phyloP scores from a whole-genome alignment of 2,888 invertebrate genomes.

The Sympetrum striolatum region DNA sequence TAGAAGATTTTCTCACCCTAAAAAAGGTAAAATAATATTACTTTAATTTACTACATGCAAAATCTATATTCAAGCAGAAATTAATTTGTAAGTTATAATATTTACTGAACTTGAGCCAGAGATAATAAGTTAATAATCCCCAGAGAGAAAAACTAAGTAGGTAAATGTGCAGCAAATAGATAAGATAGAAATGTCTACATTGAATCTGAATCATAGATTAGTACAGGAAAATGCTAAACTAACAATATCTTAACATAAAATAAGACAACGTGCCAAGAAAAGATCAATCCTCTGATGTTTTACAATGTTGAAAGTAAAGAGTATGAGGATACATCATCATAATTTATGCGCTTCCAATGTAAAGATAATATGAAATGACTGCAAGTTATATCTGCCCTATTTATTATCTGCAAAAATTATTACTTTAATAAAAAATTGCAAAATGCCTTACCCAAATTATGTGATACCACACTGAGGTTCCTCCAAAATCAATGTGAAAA shows the following conservation, averaged over 20 bases:
- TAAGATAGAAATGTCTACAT: no score
- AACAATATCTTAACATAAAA: background rate
- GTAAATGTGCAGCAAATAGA: no score
- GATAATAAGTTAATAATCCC: no score
- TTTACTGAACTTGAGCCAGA: no score
- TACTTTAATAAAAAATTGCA: no score
- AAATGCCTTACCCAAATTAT: constrained; percentile 59
- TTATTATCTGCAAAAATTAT: no score
- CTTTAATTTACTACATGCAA: background rate
- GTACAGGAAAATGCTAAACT: background rate
- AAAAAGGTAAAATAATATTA: constrained; percentile 45
- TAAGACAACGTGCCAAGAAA: background rate
- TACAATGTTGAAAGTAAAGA: background rate
- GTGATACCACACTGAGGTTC: constrained; percentile 96
- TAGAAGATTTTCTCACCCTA: constrained; percentile 97
- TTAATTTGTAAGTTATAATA: no score
- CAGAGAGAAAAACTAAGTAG: no score
- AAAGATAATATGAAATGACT: background rate
- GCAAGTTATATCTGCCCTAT: background rate
- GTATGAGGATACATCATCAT: no score
- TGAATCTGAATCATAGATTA: no score
- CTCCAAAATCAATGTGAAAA: constrained; percentile 96
- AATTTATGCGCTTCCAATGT: background rate
- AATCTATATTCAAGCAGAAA: no score
- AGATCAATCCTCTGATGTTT: background rate